Conservation (phyloP, 2,113 vertebrate species). For the Alethe diademata region DNA sequence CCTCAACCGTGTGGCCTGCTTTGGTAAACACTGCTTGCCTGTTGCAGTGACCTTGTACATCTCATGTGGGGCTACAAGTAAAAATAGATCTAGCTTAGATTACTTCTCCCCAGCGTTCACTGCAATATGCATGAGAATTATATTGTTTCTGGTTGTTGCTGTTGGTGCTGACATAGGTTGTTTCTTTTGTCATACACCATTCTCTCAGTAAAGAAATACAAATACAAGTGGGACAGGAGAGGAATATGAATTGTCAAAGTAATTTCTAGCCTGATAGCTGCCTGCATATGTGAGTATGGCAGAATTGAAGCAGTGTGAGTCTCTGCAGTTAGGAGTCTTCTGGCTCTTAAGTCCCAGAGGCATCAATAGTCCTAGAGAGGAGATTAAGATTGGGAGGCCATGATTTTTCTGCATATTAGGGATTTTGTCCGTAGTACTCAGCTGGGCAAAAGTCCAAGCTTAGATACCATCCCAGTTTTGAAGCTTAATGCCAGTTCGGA, state of each 20-base stretch:
- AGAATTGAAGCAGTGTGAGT: not conserved
- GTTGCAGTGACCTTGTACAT: not conserved
- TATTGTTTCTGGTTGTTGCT: not conserved
- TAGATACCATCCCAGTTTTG: not conserved
- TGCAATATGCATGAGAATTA: not conserved
- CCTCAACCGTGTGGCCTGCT: not conserved
- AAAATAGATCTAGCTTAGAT: not conserved
- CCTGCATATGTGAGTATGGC: not conserved
- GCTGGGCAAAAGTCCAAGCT: not conserved
- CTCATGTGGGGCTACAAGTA: not conserved
- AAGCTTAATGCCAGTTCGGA: not conserved
- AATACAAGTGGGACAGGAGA: not conserved
- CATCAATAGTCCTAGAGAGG: not conserved
- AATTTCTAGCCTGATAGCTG: not conserved
- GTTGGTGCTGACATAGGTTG: not conserved
- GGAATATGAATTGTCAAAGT: not conserved
- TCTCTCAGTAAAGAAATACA: not conserved
- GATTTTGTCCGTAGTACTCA: not conserved
- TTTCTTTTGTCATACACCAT: not conserved
- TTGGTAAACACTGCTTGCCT: not conserved
- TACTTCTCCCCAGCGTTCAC: not conserved
- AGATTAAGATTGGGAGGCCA: not conserved
- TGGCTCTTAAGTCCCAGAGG: not conserved
- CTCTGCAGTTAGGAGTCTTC: not conserved
- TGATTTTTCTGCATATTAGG: not conserved